Evolutionary conservation across 2,797 vertebrate species (phyloP), one percentile per base, ranked within the genome.

Genomic region (Holocentrus rufus): DNA sequence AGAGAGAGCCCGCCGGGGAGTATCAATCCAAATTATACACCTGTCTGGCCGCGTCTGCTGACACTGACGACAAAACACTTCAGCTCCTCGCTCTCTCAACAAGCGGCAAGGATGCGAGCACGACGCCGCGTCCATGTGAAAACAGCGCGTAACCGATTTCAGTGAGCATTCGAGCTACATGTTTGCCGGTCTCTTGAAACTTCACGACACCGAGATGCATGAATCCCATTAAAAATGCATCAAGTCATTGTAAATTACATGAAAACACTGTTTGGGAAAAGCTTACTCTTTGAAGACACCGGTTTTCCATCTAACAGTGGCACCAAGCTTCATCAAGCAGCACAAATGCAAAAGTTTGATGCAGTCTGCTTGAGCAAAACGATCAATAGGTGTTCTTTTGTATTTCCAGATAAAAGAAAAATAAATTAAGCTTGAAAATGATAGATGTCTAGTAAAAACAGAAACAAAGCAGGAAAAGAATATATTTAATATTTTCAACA

Each of bases 21-120:
- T 22, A 80, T 84, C 74, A 54, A 67, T 76, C 62, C 60, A 59
- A 57, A 64, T 75, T 57, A 80, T 55, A 63, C 62, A 82, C 58
- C 62, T 53, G 76, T 59, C 77, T 31, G 36, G 4, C 58, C 22
- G 25, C 39, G 56, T 50, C 67, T 72, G 69, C 77, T 72, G 72
- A 71, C 42, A n/a, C 39, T 13, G 44, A 56, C 22, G 1, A 65
- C 76, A 64, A 36, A 61, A 30, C 13, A 52, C 50, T 57, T 63
- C 44, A 25, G 23, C 60, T 11, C 49, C 20, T 42, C n/a, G 39
- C 11, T 34, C 20, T 36, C 20, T 60, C 56, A 27, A 59, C 39
- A 17, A 10, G 8, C 10, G 4, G 14, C 25, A 3, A 30, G 1
- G 54, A 31, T 30, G 17, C 54, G 39, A 20, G 23, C 27, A 15